Conservation (phyloP, 2,113 vertebrate genomes). For the Hemichromis elongatus region DNA sequence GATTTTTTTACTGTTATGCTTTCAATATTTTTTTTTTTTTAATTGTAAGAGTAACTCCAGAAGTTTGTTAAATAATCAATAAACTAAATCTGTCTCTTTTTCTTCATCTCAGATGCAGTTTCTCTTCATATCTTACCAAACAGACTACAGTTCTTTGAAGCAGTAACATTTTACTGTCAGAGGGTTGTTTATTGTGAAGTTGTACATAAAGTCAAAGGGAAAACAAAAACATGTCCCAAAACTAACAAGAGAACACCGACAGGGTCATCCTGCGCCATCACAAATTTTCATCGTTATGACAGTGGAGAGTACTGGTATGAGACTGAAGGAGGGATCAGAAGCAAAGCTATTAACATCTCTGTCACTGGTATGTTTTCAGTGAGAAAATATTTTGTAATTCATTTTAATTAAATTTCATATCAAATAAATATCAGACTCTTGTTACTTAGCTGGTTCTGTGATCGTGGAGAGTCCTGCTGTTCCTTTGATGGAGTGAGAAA, state of each 20-base stretch:
- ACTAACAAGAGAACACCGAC: background rate
- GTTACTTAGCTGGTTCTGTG: background rate
- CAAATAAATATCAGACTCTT: background rate
- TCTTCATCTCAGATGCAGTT: too few relatives aligned
- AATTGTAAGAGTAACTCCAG: background rate
- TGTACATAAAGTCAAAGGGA: too few relatives aligned
- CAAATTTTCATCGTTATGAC: background rate
- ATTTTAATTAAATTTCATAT: background rate
- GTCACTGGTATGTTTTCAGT: background rate
- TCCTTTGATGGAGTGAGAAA: background rate
- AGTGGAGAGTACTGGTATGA: background rate
- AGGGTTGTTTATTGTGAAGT: too few relatives aligned
- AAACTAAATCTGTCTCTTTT: background rate
- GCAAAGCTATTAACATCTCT: background rate
- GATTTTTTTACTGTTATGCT: background rate
- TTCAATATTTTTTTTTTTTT: background rate
- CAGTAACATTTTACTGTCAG: too few relatives aligned
- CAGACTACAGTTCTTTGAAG: too few relatives aligned
- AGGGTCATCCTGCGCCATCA: background rate
- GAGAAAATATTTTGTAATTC: background rate
- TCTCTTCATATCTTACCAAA: too few relatives aligned
- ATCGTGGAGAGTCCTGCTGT: background rate
- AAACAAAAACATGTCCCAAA: background rate
- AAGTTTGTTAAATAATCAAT: background rate
- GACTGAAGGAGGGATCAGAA: background rate